These are phyloP conservation scores for Embiotoca jacksoni DNA, from an alignment of 2,113 vertebrate genomes.

Conservation along the genomic window DNA sequence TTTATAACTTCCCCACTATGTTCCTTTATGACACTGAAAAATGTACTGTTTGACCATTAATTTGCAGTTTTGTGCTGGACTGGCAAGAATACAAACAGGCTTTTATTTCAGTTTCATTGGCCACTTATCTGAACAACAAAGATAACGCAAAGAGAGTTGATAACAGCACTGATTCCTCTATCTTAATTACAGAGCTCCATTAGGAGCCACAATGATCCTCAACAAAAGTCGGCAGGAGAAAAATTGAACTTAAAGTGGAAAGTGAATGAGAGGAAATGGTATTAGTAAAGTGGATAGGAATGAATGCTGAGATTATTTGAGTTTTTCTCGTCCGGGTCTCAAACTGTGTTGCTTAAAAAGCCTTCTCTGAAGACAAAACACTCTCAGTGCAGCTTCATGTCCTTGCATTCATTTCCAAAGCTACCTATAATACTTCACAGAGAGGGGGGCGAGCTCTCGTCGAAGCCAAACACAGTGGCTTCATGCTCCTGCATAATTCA, in stretches of 20 bases:
- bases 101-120: constrained; percentile 30
- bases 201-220: constrained; percentile 43
- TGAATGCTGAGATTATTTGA: constrained; percentile 40
- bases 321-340: constrained; percentile 32
- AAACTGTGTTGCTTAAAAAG: constrained; percentile 44
- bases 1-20: constrained; percentile 17
- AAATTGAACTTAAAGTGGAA: constrained; percentile 49
- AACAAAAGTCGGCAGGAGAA: constrained; percentile 35
- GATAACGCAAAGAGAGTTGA: constrained; percentile 38
- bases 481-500: constrained; percentile 73
- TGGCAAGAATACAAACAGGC: constrained; percentile 12
- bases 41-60: background rate
- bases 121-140: constrained; percentile 45
- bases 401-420: constrained; percentile 65
- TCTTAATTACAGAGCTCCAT: constrained; percentile 62
- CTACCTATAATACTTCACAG: constrained; percentile 46
- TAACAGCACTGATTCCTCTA: constrained; percentile 13
- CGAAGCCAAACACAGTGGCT: constrained; percentile 50
- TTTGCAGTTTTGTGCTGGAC: constrained; percentile 9
- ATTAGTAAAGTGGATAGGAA: constrained; percentile 35
- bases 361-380: constrained; percentile 13
- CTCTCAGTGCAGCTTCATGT: constrained; percentile 50
- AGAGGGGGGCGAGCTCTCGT: constrained; percentile 21
- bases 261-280: constrained; percentile 18
- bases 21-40: constrained; percentile 1